Percentiles rank a stretch among this genome's conserved stretches.
These are phyloP conservation scores for Perdita meconis DNA, from an alignment of 2,888 invertebrate species.

Conservation along the genomic window DNA sequence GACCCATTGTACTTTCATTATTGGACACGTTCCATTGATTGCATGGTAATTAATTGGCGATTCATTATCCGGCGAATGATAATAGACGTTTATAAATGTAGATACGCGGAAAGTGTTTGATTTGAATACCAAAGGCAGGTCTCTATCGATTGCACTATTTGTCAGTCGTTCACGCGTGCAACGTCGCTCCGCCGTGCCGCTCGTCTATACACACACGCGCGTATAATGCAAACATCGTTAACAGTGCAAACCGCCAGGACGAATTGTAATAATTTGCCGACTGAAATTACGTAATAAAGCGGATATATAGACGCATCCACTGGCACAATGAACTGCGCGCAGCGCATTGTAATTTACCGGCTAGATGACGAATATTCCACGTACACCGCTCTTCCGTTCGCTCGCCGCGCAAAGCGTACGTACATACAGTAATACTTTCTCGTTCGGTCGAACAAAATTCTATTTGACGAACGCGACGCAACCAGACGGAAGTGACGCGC, in stretches of 20 bases:
- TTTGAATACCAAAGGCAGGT: conserved; percentile 56
- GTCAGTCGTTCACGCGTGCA: conserved; percentile 59
- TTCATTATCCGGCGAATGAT: conserved; percentile 62
- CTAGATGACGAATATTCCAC: conserved; percentile 41
- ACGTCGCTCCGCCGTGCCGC: conserved; percentile 13
- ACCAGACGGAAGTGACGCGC: conserved; percentile 5
- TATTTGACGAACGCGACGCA: conserved; percentile 3
- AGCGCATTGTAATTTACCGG: conserved; percentile 62
- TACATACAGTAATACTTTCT: conserved; percentile 46
- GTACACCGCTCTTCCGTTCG: neutral
- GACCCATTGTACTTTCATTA: conserved; percentile 33
- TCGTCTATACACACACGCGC: conserved; percentile 17
- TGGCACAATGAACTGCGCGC: conserved; percentile 55
- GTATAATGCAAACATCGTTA: conserved; percentile 63
- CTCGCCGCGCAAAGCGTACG: neutral
- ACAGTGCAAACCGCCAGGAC: conserved; percentile 54
- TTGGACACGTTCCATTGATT: conserved; percentile 28
- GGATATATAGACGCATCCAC: conserved; percentile 55
- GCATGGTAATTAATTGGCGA: conserved; percentile 52
- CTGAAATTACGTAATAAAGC: conserved; percentile 67
- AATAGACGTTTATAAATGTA: conserved; percentile 65
- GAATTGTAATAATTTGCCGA: conserved; percentile 69
- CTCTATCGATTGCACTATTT: conserved; percentile 62
- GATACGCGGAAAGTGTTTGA: conserved; percentile 58
- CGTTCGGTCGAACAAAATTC: conserved; percentile 28